Evolutionary conservation across 2,797 vertebrate genomes (phyloP).

Genomic region (Trichosurus vulpecula): DNA sequence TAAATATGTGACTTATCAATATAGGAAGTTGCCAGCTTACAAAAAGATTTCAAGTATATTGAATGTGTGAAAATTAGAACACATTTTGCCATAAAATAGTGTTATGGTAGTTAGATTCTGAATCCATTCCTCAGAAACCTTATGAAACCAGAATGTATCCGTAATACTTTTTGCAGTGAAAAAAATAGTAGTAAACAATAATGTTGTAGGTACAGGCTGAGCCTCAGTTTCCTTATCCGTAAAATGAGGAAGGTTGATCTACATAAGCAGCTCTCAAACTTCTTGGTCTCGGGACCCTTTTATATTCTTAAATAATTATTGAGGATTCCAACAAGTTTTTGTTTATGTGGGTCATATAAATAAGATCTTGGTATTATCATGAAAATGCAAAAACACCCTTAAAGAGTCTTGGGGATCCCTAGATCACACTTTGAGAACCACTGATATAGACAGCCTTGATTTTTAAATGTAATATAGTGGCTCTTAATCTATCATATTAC

Average conservation of each 20-base stretch:
- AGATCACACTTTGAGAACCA: background rate
- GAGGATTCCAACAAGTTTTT: background rate
- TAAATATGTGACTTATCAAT: slow-evolving; percentile 24
- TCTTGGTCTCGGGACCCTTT: background rate
- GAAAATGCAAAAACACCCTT: background rate
- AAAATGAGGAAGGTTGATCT: background rate
- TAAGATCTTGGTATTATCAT: background rate
- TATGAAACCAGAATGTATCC: slow-evolving; percentile 5
- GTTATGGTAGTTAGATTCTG: slow-evolving; percentile 43
- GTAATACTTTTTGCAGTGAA: background rate
- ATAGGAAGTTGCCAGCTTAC: slow-evolving; percentile 17
- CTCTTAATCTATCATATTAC: background rate
- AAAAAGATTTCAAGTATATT: slow-evolving; percentile 7
- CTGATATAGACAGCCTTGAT: background rate
- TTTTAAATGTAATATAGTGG: background rate
- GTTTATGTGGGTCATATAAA: background rate
- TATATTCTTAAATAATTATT: background rate
- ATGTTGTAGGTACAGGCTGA: background rate
- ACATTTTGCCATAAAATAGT: slow-evolving; percentile 1
- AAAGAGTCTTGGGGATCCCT: too few relatives aligned
- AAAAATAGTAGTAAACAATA: background rate
- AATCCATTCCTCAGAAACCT: background rate
- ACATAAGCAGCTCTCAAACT: background rate
- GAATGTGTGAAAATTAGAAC: slow-evolving; percentile 31
- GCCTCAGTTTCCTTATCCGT: background rate